Evolutionary conservation across 1,140 invertebrate species (phyloP).

Genomic region (Aphidius gifuensis): DNA sequence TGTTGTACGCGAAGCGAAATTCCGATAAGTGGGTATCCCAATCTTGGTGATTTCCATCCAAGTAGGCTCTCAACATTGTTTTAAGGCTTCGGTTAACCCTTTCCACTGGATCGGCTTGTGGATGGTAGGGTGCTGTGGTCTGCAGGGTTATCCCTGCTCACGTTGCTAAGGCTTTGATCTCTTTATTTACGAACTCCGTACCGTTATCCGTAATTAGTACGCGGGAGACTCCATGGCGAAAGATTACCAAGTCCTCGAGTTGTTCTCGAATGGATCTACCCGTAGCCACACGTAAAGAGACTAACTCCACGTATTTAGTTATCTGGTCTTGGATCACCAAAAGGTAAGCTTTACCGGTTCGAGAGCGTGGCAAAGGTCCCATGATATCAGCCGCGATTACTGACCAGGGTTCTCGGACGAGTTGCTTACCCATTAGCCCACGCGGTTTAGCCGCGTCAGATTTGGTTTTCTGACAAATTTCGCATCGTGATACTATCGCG

Average conservation of each 20-base stretch:
- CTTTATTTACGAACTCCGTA: no score
- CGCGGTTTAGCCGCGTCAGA: no score
- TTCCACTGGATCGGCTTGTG: conserved; percentile 46
- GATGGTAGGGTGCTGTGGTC: conserved; percentile 39
- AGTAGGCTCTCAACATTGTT: conserved; percentile 38
- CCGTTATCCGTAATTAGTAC: no score
- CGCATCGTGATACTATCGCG: no score
- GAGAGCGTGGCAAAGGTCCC: no score
- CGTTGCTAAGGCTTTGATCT: not conserved
- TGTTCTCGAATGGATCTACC: conserved; percentile 2
- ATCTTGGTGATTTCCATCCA: conserved; percentile 35
- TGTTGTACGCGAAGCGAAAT: conserved; percentile 31
- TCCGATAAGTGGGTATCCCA: conserved; percentile 36
- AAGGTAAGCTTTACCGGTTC: not conserved
- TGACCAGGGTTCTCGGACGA: no score
- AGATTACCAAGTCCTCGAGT: not conserved
- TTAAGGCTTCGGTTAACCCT: conserved; percentile 49
- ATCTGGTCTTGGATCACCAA: not conserved
- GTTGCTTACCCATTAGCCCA: no score
- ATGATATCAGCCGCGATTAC: no score
- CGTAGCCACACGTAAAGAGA: not conserved
- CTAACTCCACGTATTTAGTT: not conserved
- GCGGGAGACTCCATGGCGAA: not conserved
- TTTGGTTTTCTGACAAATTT: no score
- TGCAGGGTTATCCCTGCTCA: not conserved